Percentiles rank a stretch among this genome's conserved stretches.
Conservation (phyloP, 2,113 vertebrate species). For the Ochotona curzoniae region DNA sequence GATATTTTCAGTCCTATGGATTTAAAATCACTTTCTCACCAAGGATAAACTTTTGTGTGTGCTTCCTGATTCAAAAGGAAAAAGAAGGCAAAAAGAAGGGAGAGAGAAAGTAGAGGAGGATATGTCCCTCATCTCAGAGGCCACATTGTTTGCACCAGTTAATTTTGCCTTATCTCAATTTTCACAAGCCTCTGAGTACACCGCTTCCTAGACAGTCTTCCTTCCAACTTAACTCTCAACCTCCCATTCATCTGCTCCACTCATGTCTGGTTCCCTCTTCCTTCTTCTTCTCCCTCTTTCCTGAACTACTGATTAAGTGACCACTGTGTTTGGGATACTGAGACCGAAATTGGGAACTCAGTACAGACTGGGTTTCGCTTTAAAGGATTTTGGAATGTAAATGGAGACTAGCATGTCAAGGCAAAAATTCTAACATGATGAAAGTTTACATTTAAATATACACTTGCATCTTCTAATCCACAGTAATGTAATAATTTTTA, state of each 20-base stretch:
- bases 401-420: not conserved
- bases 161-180: not conserved
- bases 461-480: not conserved
- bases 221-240: not conserved
- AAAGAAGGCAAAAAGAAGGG: no score
- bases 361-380: not conserved
- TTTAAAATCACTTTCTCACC: no score
- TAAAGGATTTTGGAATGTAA: not conserved
- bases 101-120: no score
- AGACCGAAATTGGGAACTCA: not conserved
- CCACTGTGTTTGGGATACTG: not conserved
- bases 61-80: no score
- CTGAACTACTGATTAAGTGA: not conserved
- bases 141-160: not conserved
- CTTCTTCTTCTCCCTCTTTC: not conserved
- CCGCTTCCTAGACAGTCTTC: not conserved
- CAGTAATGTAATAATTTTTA: not conserved
- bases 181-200: fast-evolving
- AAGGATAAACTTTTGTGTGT: no score
- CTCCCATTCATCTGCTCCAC: not conserved
- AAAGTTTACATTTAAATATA: not conserved
- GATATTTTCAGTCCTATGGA: no score
- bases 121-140: not conserved
- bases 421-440: not conserved
- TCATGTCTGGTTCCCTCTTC: not conserved